Percentiles rank a stretch among this genome's conserved stretches.
Evolutionary conservation across 2,797 vertebrate species (phyloP).

Genomic region (Peromyscus attwateri): DNA sequence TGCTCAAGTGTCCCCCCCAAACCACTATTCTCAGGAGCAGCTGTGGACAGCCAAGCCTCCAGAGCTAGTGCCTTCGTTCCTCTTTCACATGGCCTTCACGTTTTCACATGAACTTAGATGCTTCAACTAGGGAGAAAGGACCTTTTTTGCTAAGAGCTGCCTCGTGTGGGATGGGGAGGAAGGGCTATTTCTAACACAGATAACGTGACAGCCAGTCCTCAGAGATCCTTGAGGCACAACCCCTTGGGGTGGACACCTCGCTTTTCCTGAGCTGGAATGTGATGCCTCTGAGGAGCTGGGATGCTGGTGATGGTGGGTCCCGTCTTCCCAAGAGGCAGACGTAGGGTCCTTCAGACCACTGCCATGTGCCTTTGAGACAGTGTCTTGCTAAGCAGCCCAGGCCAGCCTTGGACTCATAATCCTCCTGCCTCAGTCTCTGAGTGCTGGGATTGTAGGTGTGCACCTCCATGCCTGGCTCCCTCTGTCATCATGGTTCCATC

Average conservation of each 20-base stretch:
- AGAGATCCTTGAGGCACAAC: not conserved
- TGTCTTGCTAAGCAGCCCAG: not conserved
- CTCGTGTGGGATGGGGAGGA: not conserved
- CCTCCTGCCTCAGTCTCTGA: not conserved
- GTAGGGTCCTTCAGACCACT: not conserved
- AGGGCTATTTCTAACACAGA: not conserved
- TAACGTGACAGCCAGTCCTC: not conserved
- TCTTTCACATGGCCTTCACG: not conserved
- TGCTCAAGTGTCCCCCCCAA: slow-evolving; percentile 1
- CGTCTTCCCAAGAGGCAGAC: not conserved
- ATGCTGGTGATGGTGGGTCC: not conserved
- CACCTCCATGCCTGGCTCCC: not conserved
- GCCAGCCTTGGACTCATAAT: not conserved
- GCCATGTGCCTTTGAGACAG: not conserved
- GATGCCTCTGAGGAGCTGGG: too few relatives aligned
- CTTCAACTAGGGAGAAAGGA: slow-evolving; percentile 20
- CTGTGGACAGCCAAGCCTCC: not conserved
- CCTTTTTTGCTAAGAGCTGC: not conserved
- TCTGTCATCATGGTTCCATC: not conserved
- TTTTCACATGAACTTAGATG: slow-evolving; percentile 58
- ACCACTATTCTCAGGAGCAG: slow-evolving; percentile 56
- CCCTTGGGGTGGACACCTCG: not conserved
- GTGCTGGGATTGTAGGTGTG: not conserved
- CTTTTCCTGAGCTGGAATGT: not conserved
- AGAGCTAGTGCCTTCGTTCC: not conserved